Base-by-base conservation (phyloP, 2,113 vertebrate genomes). In the Amazona vittata region DNA sequence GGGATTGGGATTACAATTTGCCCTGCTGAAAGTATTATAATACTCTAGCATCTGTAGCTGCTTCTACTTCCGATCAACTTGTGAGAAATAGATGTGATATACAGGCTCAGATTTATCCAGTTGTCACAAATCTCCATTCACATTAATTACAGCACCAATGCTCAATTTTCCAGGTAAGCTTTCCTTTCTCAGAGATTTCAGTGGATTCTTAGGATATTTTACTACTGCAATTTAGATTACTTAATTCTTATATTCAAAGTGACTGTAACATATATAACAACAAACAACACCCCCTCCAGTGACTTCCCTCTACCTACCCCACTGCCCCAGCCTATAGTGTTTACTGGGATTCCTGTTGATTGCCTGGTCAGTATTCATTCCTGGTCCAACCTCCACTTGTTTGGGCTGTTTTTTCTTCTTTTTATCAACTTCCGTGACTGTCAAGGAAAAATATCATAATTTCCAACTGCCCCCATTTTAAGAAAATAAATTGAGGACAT, bases 401-500 rank as follows among this genome's bases (percentile, higher is more conserved):
- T 57, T 43, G 43, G n/a, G 10, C 5, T 83, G 28, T 57, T 16
- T 20, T 46, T 55, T 24, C 1, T 21, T n/a, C 11, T 44, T 33
- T 35, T 50, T 85, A 76, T 89, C 81, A 83, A 9, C 81, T 65
- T 87, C 81, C 83, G 65, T 43, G 63, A 83, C 83, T 93, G 78
- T 86, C 83, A 96, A 91, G 89, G 57, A 94, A 73, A 44, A 75
- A 47, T 69, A 35, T 82, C 53, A 35, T 86, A 33, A 83, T 89
- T 96, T 89, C 47, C 37, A 79, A 25, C 59, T 92, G 70, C 20
- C n/a, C 7, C 21, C 31, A 22, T 91, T 95, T 93, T 91, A 92
- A 86, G 81, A 81, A 94, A 96, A 92, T 90, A 94, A 84, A 92
- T 91, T 67, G 91, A 89, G 89, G 92, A 73, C 74, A 65, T 69